Conservation (phyloP, 2,113 vertebrate species). For the Lamprotornis superbus region DNA sequence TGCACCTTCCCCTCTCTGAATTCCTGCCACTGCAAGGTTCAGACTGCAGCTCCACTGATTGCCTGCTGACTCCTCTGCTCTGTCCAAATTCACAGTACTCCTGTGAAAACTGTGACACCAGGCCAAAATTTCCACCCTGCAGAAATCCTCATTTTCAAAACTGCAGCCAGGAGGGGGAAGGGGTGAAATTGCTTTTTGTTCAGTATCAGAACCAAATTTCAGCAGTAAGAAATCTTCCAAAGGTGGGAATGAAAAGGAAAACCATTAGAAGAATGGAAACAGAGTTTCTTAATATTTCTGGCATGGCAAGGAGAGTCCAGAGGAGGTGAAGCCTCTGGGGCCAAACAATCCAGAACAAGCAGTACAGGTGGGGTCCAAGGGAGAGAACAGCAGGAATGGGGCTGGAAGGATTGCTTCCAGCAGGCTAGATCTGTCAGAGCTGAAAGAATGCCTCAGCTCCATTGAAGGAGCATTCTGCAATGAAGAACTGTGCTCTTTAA, state of each 20-base stretch:
- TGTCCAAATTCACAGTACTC: neutral
- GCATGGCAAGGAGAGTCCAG: neutral
- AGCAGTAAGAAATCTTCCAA: neutral
- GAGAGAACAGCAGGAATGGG: neutral
- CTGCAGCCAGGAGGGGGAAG: fast-evolving
- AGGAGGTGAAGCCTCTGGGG: neutral
- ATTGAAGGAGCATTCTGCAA: neutral
- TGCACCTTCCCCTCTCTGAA: neutral
- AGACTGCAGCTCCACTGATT: neutral
- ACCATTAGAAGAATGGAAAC: neutral
- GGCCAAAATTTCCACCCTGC: neutral
- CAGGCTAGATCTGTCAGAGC: neutral
- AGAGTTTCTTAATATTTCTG: neutral
- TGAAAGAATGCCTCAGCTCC: neutral
- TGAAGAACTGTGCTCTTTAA: neutral
- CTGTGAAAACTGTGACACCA: neutral
- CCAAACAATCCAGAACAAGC: neutral
- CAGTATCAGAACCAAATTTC: neutral
- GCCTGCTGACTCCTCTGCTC: neutral
- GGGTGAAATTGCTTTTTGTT: neutral
- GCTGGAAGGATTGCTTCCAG: neutral
- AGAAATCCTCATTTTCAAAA: neutral
- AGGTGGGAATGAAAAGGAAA: neutral
- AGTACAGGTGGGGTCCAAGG: fast-evolving
- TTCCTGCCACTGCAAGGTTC: neutral